phyloP scores from a whole-genome alignment of 2,797 vertebrate species.

The Xenopus petersii region DNA sequence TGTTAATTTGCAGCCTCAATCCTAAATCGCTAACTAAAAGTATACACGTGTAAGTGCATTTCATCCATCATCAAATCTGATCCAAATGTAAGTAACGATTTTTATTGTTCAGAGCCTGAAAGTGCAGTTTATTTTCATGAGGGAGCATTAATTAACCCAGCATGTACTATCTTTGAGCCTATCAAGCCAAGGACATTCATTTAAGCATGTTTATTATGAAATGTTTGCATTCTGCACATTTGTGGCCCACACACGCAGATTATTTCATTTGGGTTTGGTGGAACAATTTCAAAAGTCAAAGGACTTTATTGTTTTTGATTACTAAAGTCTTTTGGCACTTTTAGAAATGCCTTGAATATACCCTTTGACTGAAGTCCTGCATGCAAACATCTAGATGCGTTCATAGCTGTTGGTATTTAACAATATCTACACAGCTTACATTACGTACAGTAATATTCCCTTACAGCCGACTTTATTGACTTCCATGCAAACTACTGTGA shows the following conservation, averaged over 20 bases:
- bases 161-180: conserved; percentile 91
- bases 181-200: conserved; percentile 94
- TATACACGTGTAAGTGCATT: conserved; percentile 62
- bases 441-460: conserved; percentile 37
- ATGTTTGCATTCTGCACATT: conserved; percentile 98
- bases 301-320: conserved; percentile 98
- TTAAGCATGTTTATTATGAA: conserved; percentile 99
- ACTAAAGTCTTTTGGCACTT: conserved; percentile 76
- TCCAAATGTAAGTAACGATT: conserved; percentile 84
- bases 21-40: conserved; percentile 53
- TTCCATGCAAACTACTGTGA: conserved; percentile 53
- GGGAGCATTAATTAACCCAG: conserved; percentile 94
- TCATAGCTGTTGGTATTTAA: conserved; percentile 39
- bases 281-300: conserved; percentile 85
- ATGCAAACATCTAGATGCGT: conserved; percentile 49
- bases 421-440: conserved; percentile 25
- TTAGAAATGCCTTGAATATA: conserved; percentile 51
- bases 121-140: conserved; percentile 95
- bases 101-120: conserved; percentile 91
- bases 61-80: conserved; percentile 80
- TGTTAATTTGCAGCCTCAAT: conserved; percentile 58
- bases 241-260: conserved; percentile 97
- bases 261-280: conserved; percentile 87
- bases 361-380: conserved; percentile 58
- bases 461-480: conserved; percentile 43